These are phyloP conservation scores for Gallinago paraguaiae DNA, from an alignment of 2,113 vertebrate species.

Conservation along the genomic window DNA sequence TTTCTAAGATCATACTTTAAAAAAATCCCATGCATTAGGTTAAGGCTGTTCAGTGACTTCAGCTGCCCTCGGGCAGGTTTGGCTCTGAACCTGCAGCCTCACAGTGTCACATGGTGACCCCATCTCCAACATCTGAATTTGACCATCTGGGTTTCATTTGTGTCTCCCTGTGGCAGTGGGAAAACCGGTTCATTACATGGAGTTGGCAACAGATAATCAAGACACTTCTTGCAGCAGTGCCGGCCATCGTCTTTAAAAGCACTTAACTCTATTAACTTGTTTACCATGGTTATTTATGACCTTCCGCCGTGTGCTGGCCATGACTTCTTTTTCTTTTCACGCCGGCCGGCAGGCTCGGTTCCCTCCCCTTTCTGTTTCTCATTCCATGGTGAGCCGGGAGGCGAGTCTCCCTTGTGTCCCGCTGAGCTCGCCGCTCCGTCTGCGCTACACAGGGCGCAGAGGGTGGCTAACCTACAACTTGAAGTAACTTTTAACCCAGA, in stretches of 20 bases:
- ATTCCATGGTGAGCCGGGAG: neutral
- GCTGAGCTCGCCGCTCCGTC: neutral
- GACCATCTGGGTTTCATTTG: neutral
- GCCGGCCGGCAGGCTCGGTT: neutral
- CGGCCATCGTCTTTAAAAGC: neutral
- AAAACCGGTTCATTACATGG: neutral
- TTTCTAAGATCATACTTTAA: neutral
- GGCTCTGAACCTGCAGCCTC: neutral
- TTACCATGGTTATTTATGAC: constrained; percentile 35
- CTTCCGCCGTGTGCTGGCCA: neutral
- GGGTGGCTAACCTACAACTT: neutral
- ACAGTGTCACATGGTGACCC: neutral
- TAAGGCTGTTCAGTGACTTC: neutral
- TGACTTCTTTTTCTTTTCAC: neutral
- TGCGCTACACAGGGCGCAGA: neutral
- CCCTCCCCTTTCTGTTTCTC: neutral
- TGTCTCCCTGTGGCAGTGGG: neutral
- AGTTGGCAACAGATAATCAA: constrained; percentile 1
- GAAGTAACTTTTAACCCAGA: neutral
- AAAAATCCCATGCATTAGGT: neutral
- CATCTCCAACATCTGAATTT: neutral
- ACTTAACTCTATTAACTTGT: constrained; percentile 17
- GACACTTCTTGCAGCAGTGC: constrained; percentile 1
- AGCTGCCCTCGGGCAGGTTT: neutral
- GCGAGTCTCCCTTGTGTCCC: neutral